Evolutionary conservation across 2,888 invertebrate genomes (phyloP).

Genomic region (Willowsia nigromaculata): DNA sequence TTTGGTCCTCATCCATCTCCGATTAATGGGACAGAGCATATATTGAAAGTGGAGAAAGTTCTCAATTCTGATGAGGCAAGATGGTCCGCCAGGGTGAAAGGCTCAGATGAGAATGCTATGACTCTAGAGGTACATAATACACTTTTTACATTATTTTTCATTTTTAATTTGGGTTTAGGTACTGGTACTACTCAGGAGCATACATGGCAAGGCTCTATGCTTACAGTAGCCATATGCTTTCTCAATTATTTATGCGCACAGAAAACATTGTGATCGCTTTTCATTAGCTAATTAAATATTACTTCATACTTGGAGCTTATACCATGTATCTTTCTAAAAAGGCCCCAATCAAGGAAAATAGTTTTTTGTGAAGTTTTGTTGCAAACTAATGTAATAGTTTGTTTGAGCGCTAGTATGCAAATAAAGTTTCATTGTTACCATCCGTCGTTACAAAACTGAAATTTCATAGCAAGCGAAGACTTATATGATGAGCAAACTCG

Average conservation of each 20-base stretch:
- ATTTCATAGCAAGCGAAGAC: too few relatives aligned
- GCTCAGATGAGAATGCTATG: constrained; percentile 80
- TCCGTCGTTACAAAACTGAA: too few relatives aligned
- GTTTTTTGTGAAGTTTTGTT: not conserved
- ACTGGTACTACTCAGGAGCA: too few relatives aligned
- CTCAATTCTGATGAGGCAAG: constrained; percentile 79
- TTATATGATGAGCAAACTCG: too few relatives aligned
- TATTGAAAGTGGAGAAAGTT: constrained; percentile 80
- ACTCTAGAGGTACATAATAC: constrained; percentile 81
- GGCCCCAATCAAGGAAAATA: constrained; percentile 33
- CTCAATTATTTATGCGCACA: not conserved
- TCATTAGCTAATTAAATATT: constrained; percentile 6
- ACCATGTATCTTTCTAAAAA: not conserved
- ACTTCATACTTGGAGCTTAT: not conserved
- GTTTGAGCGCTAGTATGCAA: not conserved
- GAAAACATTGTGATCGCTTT: not conserved
- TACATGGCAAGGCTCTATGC: not conserved
- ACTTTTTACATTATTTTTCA: too few relatives aligned
- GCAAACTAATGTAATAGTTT: not conserved
- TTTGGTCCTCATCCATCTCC: constrained; percentile 84
- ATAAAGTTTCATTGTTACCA: not conserved
- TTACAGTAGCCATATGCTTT: not conserved
- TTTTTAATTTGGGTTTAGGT: too few relatives aligned
- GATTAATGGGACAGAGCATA: constrained; percentile 83
- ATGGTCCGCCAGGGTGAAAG: constrained; percentile 81